phyloP scores from a whole-genome alignment of 2,797 vertebrate species.

The Pseudotriccus pelzelni region DNA sequence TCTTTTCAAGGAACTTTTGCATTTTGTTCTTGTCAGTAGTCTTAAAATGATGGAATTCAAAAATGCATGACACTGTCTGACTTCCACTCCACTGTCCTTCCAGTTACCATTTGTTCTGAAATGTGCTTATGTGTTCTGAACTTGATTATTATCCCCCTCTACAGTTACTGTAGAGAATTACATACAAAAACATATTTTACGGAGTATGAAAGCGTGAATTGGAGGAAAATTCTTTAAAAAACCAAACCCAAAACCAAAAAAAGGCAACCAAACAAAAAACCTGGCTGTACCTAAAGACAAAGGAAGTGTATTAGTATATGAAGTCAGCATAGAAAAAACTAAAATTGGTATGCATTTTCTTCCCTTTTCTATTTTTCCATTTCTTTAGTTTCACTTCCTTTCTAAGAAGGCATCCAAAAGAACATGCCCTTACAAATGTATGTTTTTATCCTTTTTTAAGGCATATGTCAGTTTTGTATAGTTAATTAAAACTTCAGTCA shows the following conservation, averaged over 20 bases:
- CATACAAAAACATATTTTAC: not conserved
- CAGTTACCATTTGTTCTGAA: not conserved
- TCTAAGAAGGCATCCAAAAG: not conserved
- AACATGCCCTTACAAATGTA: not conserved
- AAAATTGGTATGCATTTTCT: not conserved
- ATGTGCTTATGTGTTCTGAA: not conserved
- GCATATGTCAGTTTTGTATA: not conserved
- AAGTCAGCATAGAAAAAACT: not conserved
- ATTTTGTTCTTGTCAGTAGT: not conserved
- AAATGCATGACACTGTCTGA: not conserved
- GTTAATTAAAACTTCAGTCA: not conserved
- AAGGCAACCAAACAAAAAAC: not conserved
- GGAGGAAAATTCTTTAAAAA: not conserved
- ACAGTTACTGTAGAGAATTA: not conserved
- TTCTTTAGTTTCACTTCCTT: not conserved
- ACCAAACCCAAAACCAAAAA: not conserved
- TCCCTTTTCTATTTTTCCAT: not conserved
- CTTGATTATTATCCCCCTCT: constrained; percentile 14
- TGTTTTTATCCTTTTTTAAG: not conserved
- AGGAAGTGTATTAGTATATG: not conserved
- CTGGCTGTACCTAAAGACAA: not conserved
- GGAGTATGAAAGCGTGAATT: not conserved
- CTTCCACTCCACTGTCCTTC: not conserved
- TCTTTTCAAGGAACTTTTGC: not conserved
- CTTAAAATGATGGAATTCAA: not conserved